phyloP scores from a whole-genome alignment of 2,888 invertebrate genomes.

The Latrodectus hesperus region DNA sequence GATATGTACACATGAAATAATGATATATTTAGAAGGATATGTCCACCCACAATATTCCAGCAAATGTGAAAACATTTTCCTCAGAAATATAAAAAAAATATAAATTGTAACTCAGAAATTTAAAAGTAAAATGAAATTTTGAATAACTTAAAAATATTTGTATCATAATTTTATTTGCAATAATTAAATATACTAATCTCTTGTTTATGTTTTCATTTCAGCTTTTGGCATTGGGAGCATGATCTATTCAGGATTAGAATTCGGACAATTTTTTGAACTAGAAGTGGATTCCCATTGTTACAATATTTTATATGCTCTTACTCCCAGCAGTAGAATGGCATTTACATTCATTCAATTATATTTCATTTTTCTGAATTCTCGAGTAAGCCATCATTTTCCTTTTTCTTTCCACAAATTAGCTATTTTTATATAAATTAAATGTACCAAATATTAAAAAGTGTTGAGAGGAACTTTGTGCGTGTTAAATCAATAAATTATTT shows the following conservation, averaged over 20 bases:
- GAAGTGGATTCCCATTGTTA: conserved; percentile 93
- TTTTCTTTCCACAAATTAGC: not conserved
- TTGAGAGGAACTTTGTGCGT: not conserved
- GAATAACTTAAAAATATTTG: too few species aligned
- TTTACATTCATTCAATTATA: conserved; percentile 99
- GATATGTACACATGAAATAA: too few species aligned
- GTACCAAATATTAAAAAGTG: not conserved
- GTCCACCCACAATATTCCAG: too few species aligned
- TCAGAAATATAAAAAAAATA: too few species aligned
- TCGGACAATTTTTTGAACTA: conserved; percentile 95
- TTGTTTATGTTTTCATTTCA: conserved; percentile 74
- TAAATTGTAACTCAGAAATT: too few species aligned
- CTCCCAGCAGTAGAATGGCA: conserved; percentile 93
- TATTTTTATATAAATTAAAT: not conserved
- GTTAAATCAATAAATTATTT: not conserved
- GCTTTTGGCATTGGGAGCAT: conserved; percentile 97
- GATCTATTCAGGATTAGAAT: conserved; percentile 96
- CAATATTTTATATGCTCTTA: conserved; percentile 90
- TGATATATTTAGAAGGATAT: too few species aligned
- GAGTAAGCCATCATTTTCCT: conserved; percentile 79
- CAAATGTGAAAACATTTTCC: too few species aligned
- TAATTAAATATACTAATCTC: too few species aligned
- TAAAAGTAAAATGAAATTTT: too few species aligned
- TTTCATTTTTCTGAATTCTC: conserved; percentile 97
- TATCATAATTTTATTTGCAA: too few species aligned